These are phyloP conservation scores for Diprion similis DNA, from an alignment of 1,140 invertebrate genomes.

Conservation along the genomic window DNA sequence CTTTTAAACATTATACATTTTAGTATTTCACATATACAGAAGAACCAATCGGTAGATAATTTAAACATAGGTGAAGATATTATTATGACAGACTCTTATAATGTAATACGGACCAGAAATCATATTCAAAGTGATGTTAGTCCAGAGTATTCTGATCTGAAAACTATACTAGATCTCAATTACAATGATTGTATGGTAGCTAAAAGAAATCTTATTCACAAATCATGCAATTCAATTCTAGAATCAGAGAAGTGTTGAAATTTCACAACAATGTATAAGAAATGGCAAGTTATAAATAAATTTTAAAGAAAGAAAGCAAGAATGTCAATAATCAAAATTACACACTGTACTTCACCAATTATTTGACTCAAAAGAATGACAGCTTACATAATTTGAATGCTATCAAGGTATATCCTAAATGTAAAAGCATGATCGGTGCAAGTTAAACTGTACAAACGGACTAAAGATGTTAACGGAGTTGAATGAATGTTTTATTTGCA, in stretches of 20 bases:
- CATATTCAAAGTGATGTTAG: constrained; percentile 26
- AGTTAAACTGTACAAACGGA: not conserved
- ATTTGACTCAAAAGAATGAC: not conserved
- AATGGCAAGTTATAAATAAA: constrained; percentile 13
- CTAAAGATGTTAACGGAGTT: too few relatives aligned
- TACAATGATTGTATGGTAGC: constrained; percentile 34
- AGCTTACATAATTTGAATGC: not conserved
- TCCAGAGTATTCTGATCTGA: constrained; percentile 29
- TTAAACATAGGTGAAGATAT: not conserved
- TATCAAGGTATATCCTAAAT: not conserved
- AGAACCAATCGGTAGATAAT: not conserved
- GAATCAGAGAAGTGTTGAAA: not conserved
- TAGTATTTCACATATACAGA: constrained; percentile 11
- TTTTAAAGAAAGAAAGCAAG: not conserved
- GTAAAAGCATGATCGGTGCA: not conserved
- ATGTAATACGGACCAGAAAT: constrained; percentile 26
- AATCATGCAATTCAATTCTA: constrained; percentile 11
- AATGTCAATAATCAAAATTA: not conserved
- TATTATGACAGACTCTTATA: constrained; percentile 1
- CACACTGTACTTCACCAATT: not conserved
- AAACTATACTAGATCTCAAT: constrained; percentile 33
- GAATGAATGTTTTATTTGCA: too few relatives aligned
- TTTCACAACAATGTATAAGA: constrained; percentile 12
- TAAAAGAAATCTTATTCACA: constrained; percentile 34
- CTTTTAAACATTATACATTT: constrained; percentile 37